phyloP scores from a whole-genome alignment of 2,888 invertebrate species.

The Oxyteleia sp. region DNA sequence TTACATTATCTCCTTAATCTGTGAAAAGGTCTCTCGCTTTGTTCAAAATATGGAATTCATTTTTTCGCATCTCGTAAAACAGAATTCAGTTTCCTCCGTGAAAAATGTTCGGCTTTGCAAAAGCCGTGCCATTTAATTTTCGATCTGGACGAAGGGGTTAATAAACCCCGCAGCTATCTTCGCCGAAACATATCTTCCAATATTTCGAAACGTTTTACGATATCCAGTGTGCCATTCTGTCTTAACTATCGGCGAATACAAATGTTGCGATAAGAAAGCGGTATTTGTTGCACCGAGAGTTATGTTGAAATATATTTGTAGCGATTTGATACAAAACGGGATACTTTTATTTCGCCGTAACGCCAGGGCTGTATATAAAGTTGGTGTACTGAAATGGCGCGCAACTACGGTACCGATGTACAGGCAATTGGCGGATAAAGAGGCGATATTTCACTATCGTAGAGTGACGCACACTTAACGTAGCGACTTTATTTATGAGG shows the following conservation, averaged over 20 bases:
- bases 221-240: conserved; percentile 16
- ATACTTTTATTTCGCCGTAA: conserved; percentile 48
- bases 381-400: conserved; percentile 32
- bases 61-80: neutral
- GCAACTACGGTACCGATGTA: conserved; percentile 48
- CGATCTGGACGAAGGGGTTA: neutral
- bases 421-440: conserved; percentile 68
- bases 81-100: neutral
- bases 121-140: neutral
- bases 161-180: conserved; percentile 1
- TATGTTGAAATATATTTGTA: conserved; percentile 54
- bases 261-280: conserved; percentile 55
- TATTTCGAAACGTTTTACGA: conserved; percentile 34
- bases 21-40: too few relatives aligned
- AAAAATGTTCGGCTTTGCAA: neutral
- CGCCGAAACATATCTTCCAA: neutral
- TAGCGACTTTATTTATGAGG: conserved; percentile 64
- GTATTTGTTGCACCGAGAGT: conserved; percentile 45
- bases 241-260: conserved; percentile 47
- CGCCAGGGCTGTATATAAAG: conserved; percentile 31
- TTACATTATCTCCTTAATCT: too few relatives aligned
- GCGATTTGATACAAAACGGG: conserved; percentile 48
- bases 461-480: conserved; percentile 64
- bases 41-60: too few relatives aligned
- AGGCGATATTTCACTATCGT: conserved; percentile 66